Percentiles rank a stretch among this genome's conserved stretches.
Conservation (phyloP, 2,797 vertebrate species). For the Clarias fuscus region DNA sequence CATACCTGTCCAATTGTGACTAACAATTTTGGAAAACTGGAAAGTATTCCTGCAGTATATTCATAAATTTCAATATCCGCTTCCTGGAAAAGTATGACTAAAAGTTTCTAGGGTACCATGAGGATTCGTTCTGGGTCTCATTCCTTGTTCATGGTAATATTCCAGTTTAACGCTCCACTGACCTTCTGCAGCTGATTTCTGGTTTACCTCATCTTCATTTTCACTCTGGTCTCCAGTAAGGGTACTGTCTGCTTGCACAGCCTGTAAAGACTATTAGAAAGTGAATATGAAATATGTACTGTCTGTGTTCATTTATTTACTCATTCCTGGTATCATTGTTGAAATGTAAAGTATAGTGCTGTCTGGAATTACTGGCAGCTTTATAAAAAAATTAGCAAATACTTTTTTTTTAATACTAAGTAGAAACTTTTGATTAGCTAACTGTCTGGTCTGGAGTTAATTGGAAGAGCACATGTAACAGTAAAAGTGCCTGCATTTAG, state of each 20-base stretch:
- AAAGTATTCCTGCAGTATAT: background rate
- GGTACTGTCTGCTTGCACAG: background rate
- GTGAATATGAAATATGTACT: background rate
- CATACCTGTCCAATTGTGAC: background rate
- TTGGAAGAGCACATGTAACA: background rate
- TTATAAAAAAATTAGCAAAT: background rate
- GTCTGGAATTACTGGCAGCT: background rate
- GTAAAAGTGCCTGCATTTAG: background rate
- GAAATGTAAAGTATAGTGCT: background rate
- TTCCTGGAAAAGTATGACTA: background rate
- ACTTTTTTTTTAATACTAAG: too few species aligned
- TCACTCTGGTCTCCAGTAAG: background rate
- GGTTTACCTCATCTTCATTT: slow-evolving; percentile 13
- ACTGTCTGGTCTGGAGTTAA: background rate
- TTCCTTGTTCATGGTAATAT: background rate
- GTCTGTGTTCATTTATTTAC: background rate
- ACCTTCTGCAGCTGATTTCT: slow-evolving; percentile 23
- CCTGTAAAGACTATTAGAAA: background rate
- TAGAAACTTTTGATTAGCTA: background rate
- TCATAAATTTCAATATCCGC: background rate
- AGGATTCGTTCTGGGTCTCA: background rate
- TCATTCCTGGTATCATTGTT: background rate
- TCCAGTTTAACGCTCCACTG: background rate
- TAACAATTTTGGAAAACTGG: background rate
- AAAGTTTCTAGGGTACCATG: background rate